Base-by-base conservation (phyloP, 2,797 vertebrate genomes). In the Trichosurus vulpecula region DNA sequence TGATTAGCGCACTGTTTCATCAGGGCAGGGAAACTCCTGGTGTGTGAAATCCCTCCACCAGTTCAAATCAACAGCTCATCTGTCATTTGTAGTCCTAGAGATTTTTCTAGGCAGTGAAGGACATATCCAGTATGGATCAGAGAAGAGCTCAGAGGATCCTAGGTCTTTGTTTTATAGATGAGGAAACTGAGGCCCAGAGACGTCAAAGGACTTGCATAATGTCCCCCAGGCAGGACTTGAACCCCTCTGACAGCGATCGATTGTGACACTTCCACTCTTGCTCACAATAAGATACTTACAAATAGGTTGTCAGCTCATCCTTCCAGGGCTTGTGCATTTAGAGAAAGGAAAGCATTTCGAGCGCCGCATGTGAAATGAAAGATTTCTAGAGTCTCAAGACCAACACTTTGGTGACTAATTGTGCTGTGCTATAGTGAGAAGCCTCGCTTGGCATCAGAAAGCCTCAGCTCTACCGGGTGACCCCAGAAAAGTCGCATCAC, bases 401-500 rank as follows among this genome's bases (percentile, higher is more conserved):
- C 66, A 90, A 90, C 93, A 57, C 92, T 58, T 22, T 22, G 58
- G 52, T 96, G 61, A 91, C 90, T 92, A 92, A 94, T 74, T 94
- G 31, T 74, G 2, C 61, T 87, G 5, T 10, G 16, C 22, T 1
- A 25, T 27, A 41, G n/a, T 10, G 1, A 81, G 47, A 81, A 19
- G 41, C n/a, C n/a, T 41, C 19, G 10, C 66, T 25, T 9, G 6
- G 16, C 66, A 66, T 74, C n/a, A 41, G 8, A 74, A 74, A n/a
- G 19, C 66, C n/a, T 74, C n/a, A n/a, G 61, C 61, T 66, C 57
- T 58, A 31, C 57, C 3, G 30, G 57, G 56, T 57, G 30, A 58
- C 2, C 10, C 19, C 29, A 11, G 30, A 13, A 66, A 66, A 66
- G 14, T n/a, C n/a, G 47, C 19, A 25, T 22, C 66, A 3, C 22